These are phyloP conservation scores for Drosophila picticornis DNA, from an alignment of 2,888 invertebrate species.

Conservation along the genomic window DNA sequence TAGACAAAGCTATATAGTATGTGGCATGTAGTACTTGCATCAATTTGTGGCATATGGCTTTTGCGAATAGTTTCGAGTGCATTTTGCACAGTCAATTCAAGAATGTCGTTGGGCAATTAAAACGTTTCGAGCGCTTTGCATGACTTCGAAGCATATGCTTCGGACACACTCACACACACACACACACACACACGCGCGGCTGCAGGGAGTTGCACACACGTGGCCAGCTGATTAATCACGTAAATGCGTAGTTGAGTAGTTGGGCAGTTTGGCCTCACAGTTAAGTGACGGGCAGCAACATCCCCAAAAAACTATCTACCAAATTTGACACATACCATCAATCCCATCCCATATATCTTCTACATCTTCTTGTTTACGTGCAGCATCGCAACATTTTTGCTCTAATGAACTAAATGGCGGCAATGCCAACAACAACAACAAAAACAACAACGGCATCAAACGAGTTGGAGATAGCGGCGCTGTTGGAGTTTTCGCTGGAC, in stretches of 20 bases:
- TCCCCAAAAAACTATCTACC: constrained; percentile 12
- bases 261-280: constrained; percentile 32
- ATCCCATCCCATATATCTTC: background rate
- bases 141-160: constrained; percentile 72
- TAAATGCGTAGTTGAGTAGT: constrained; percentile 72
- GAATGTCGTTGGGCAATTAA: constrained; percentile 64
- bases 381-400: constrained; percentile 74
- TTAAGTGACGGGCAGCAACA: constrained; percentile 40
- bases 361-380: constrained; percentile 45
- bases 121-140: constrained; percentile 70
- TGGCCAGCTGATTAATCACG: constrained; percentile 79
- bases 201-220: constrained; percentile 59
- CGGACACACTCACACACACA: constrained; percentile 16
- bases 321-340: background rate
- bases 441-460: background rate
- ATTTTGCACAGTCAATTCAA: constrained; percentile 47
- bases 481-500: constrained; percentile 19
- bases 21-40: constrained; percentile 11
- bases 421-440: constrained; percentile 30
- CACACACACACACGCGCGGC: constrained; percentile 1
- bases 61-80: constrained; percentile 39
- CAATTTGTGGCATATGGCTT: constrained; percentile 3
- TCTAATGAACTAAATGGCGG: constrained; percentile 80
- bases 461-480: constrained; percentile 22
- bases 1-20: background rate